Evolutionary conservation across 2,797 vertebrate species (phyloP).

Genomic region (Florisuga fusca): DNA sequence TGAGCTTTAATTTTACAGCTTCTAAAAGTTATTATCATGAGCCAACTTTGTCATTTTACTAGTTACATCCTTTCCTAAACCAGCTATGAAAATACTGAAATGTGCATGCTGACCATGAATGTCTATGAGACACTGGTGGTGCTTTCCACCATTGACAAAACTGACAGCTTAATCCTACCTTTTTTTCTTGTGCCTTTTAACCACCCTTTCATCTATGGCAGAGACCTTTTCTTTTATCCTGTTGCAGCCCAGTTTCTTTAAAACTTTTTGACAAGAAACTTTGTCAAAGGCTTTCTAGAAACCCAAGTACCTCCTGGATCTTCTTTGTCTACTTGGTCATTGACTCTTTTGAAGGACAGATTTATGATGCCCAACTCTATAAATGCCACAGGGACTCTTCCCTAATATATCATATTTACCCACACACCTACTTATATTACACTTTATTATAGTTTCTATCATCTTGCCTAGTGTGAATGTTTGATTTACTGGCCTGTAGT

Average conservation of each 20-base stretch:
- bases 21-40: background rate
- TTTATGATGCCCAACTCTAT: constrained; percentile 24
- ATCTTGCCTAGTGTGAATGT: background rate
- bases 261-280: constrained; percentile 53
- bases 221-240: constrained; percentile 40
- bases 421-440: constrained; percentile 6
- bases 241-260: background rate
- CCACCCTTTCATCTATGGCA: constrained; percentile 34
- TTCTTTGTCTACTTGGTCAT: background rate
- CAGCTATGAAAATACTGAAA: background rate
- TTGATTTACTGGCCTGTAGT: constrained; percentile 14
- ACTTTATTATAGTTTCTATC: constrained; percentile 3
- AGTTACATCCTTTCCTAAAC: background rate
- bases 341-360: constrained; percentile 29
- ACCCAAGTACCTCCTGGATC: background rate
- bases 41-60: background rate
- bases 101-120: background rate
- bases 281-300: constrained; percentile 35
- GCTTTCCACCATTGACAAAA: background rate
- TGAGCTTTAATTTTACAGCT: background rate
- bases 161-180: constrained; percentile 30
- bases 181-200: constrained; percentile 49
- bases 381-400: constrained; percentile 28
- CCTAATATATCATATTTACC: constrained; percentile 20
- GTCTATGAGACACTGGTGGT: background rate